Evolutionary conservation across 2,888 invertebrate species (phyloP), one percentile per base, ranked within the genome.

Genomic region (Apamea monoglypha): DNA sequence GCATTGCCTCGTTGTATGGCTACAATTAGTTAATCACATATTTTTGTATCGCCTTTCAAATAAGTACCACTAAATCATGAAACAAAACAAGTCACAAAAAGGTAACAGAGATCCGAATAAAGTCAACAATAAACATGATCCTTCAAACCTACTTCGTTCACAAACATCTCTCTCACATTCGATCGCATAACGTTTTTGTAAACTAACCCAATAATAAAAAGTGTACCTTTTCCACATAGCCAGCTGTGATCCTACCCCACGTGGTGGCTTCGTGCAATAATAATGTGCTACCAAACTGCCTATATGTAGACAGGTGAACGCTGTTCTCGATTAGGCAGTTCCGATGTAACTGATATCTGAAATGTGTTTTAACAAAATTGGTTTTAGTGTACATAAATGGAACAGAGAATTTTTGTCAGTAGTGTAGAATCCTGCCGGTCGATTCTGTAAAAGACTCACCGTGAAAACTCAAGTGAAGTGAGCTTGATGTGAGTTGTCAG

Each of bases 191-290:
- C 75, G 69, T 78, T 76, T 84, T 86, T 76, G 78, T 77, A 82
- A 86, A 88, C 82, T 80, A 89, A 80, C 72, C 76, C 76, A 74
- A 83, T 86, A 87, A 89, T 87, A 88, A 87, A 86, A 90, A 86
- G 74, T 83, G 47, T 68, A 89, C 85, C 85, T 82, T 87, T 90
- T 81, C 70, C 73, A 79, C 71, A 61, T 80, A 67, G 77, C 77
- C 88, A 87, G 82, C 76, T 89, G 87, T 72, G 83, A 70, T 80
- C 70, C 76, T 44, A 36, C 69, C 67, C 74, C 69, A 59, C 73
- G 67, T 87, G 74, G 79, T 78, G 66, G 75, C 66, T 67, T 78
- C 78, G 74, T 87, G 85, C 85, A 89, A 87, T 88, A 89, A 87
- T 90, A 88, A 90, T 90, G 83, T 80, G 74, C 78, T 76, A 80